Evolutionary conservation across 1,140 invertebrate genomes (phyloP).

Genomic region (Drosophila bocki): DNA sequence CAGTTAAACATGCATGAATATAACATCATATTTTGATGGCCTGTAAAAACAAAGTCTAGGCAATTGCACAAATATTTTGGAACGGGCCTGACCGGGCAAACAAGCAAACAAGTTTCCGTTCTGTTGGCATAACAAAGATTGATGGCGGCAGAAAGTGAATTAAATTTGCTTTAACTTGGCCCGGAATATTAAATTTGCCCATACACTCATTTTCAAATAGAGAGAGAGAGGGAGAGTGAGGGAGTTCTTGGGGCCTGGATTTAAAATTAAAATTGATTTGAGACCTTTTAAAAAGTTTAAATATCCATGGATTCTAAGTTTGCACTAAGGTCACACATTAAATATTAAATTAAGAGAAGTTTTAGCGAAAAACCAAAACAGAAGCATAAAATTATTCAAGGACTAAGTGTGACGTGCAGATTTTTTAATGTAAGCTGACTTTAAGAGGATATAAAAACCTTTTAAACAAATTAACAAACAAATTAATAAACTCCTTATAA

Average conservation of each 20-base stretch:
- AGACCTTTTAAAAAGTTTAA: slow-evolving; percentile 6
- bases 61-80: slow-evolving; percentile 46
- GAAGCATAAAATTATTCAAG: too few species aligned
- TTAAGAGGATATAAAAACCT: background rate
- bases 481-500: background rate
- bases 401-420: background rate
- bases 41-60: slow-evolving; percentile 39
- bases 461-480: background rate
- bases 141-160: slow-evolving; percentile 41
- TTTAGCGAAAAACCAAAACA: background rate
- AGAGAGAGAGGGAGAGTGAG: background rate
- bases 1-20: slow-evolving; percentile 38
- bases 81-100: slow-evolving; percentile 12
- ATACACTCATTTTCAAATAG: background rate
- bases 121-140: slow-evolving; percentile 36
- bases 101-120: slow-evolving; percentile 40
- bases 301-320: background rate
- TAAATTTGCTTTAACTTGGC: slow-evolving; percentile 42
- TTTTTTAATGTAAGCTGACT: background rate
- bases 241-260: background rate
- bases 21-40: slow-evolving; percentile 49
- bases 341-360: background rate
- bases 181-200: slow-evolving; percentile 29
- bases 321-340: background rate
- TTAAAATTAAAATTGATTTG: slow-evolving; percentile 26